A percentile compares a stretch with the other conserved stretches of the same genome.
Evolutionary conservation across 2,797 vertebrate species (phyloP).

Genomic region (Cuculus canorus): DNA sequence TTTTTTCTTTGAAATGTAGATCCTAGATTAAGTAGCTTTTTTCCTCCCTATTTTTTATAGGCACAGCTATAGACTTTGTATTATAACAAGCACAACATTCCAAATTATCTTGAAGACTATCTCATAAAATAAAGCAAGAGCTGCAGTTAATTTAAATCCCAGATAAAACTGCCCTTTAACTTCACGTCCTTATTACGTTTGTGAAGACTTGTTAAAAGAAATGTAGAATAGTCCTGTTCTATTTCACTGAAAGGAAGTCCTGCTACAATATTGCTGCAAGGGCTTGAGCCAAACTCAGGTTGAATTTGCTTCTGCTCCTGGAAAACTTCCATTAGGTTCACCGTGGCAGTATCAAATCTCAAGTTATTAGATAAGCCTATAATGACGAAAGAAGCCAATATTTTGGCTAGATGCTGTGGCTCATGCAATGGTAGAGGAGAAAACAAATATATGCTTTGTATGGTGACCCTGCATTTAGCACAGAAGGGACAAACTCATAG

Average conservation of each 20-base stretch:
- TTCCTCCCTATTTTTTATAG: neutral
- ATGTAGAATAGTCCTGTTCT: neutral
- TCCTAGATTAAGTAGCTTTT: neutral
- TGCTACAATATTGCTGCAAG: neutral
- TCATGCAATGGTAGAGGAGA: neutral
- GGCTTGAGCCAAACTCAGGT: neutral
- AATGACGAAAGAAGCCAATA: conserved; percentile 5
- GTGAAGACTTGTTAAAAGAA: neutral
- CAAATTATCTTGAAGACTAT: neutral
- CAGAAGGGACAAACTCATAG: conserved; percentile 24
- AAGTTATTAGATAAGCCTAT: neutral
- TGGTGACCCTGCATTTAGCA: conserved; percentile 20
- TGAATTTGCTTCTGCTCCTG: neutral
- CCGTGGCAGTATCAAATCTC: neutral
- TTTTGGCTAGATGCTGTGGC: conserved; percentile 28
- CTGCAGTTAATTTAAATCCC: neutral
- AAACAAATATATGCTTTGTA: neutral
- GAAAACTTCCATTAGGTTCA: conserved; percentile 11
- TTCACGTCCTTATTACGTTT: neutral
- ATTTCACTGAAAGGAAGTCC: neutral
- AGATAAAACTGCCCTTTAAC: neutral
- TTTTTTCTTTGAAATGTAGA: fast-evolving
- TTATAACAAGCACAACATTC: neutral
- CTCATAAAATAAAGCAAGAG: neutral
- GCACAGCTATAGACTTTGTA: neutral